Evolutionary conservation across 1,140 invertebrate genomes (phyloP).

Genomic region (Sinonovacula constricta): DNA sequence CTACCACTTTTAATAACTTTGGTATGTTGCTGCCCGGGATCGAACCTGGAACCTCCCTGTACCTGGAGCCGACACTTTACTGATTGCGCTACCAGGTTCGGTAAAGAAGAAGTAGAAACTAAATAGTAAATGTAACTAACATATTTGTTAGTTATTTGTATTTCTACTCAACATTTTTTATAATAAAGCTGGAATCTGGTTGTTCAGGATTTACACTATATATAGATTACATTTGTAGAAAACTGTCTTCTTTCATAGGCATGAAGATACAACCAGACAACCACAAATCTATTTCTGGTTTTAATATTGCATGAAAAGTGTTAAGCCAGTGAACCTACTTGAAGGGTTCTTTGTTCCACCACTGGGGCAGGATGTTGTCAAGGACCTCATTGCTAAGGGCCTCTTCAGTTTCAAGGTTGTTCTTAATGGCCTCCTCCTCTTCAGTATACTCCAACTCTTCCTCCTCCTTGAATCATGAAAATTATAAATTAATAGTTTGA

Average conservation of each 20-base stretch:
- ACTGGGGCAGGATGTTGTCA: slow-evolving; percentile 73
- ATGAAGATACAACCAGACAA: neutral
- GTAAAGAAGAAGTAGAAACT: too few species aligned
- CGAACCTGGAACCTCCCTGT: too few species aligned
- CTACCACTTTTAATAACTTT: too few species aligned
- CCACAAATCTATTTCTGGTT: neutral
- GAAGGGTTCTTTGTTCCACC: slow-evolving; percentile 78
- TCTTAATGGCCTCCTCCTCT: slow-evolving; percentile 78
- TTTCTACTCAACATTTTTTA: neutral
- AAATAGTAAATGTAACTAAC: too few species aligned
- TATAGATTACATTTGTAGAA: neutral
- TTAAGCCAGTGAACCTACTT: slow-evolving; percentile 65
- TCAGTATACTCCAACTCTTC: slow-evolving; percentile 75
- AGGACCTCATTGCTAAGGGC: slow-evolving; percentile 74
- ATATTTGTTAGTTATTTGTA: neutral
- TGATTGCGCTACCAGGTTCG: too few species aligned
- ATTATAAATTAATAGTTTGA: neutral
- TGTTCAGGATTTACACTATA: neutral
- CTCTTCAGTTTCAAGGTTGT: slow-evolving; percentile 74
- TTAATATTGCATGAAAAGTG: neutral
- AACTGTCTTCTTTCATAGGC: neutral
- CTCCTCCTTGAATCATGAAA: slow-evolving; percentile 61
- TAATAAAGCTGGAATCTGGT: neutral
- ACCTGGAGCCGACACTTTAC: too few species aligned
- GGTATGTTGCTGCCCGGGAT: too few species aligned